phyloP scores from a whole-genome alignment of 2,113 vertebrate species.

The Barnardius zonarius region DNA sequence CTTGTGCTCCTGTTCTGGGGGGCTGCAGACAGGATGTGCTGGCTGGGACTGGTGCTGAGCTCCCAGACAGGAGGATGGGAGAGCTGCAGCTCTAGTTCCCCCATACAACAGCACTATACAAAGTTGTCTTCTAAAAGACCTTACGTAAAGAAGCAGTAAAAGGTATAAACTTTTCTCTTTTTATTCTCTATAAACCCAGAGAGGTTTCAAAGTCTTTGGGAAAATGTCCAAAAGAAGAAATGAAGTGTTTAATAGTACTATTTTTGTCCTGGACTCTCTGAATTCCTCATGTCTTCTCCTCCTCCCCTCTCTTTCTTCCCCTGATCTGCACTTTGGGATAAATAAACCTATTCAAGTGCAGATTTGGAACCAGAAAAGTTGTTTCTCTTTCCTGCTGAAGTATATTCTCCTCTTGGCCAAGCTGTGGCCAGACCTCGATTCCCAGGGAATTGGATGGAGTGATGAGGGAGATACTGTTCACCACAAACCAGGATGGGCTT shows the following conservation, averaged over 20 bases:
- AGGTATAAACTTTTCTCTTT: not conserved
- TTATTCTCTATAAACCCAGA: not conserved
- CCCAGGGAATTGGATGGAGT: not conserved
- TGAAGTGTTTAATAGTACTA: constrained; percentile 20
- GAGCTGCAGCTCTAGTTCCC: not conserved
- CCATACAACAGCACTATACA: no score
- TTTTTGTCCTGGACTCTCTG: not conserved
- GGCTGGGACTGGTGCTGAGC: not conserved
- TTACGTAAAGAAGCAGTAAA: not conserved
- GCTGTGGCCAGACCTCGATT: not conserved
- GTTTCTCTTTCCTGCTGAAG: not conserved
- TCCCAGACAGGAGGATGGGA: not conserved
- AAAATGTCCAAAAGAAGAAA: not conserved
- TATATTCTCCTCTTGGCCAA: not conserved
- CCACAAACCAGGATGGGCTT: accelerated
- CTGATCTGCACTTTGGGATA: constrained; percentile 6
- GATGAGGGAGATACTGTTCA: not conserved
- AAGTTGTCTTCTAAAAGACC: not conserved
- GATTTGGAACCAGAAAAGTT: not conserved
- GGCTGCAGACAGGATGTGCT: accelerated
- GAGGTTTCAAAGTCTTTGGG: constrained; percentile 30
- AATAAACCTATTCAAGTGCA: not conserved
- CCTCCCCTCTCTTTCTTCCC: not conserved
- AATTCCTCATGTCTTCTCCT: not conserved
- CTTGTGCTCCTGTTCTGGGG: not conserved